Conservation (phyloP, 2,113 vertebrate species). For the Glaucidium brasilianum region DNA sequence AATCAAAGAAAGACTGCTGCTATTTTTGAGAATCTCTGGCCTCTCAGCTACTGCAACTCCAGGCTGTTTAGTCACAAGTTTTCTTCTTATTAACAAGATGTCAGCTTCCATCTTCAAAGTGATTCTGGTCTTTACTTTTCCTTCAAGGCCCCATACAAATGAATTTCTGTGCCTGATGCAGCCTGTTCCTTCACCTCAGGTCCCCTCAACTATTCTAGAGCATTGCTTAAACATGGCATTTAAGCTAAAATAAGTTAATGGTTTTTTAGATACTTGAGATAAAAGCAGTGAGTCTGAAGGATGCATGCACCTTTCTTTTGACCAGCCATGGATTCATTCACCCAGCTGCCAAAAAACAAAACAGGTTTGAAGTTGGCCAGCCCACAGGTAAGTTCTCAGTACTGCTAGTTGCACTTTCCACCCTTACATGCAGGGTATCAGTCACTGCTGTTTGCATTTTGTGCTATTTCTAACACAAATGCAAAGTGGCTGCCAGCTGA, state of each 20-base stretch:
- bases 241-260: background rate
- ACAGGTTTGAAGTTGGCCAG: background rate
- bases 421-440: rapidly evolving
- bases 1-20: background rate
- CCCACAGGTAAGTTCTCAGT: background rate
- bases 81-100: background rate
- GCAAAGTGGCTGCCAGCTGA: background rate
- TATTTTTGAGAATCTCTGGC: background rate
- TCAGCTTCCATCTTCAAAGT: background rate
- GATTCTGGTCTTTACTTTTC: background rate
- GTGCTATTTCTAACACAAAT: background rate
- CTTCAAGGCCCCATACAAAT: background rate
- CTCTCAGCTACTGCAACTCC: background rate
- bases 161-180: background rate
- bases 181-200: background rate
- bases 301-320: background rate
- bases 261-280: background rate
- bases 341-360: background rate
- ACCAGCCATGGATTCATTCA: background rate
- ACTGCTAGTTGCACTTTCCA: background rate
- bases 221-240: background rate
- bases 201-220: background rate
- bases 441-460: background rate
- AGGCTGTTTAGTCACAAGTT: background rate
- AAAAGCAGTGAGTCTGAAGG: background rate